Evolutionary conservation across 2,113 vertebrate species (phyloP), one percentile per base, ranked within the genome.

Genomic region (Lasiurus cinereus): DNA sequence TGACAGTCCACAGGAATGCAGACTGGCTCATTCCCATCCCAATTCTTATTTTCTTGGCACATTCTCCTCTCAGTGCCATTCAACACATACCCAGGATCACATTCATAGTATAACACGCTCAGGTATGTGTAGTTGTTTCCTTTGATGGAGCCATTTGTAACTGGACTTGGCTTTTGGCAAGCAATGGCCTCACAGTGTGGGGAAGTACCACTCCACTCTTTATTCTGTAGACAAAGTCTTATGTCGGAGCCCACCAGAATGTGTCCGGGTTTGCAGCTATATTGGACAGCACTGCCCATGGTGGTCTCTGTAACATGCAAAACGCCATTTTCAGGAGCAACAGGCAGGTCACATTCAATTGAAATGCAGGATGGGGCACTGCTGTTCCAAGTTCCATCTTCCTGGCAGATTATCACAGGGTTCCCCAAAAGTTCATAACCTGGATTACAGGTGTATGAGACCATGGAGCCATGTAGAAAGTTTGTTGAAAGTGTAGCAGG

Each of bases 351-450:
- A 80, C 99, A 99, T 93, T 99, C 98, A 36, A 99, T 98, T 0
- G 99, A 99, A 77, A 99, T 72, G 54, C 99, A 99, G 4, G 97
- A 83, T 0, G 99, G 99, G 0, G 99, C 99, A 6, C 98, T 99
- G n/a, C 99, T 99, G 0, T 99, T 99, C 99, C 99, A 99, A 18
- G 98, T 97, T 0, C 99, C 99, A 31, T 99, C 99, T 96, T 99
- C 99, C 96, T 98, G 99, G 97, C 99, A 99, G 92, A 98, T 88
- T 83, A 99, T 93, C 52, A 98, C 3, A 4, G 98, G 98, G 69
- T 96, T 97, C 88, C 98, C 98, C 18, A 98, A 97, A 76, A 99
- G 98, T 95, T 99, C 99, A 0, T 99, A 99, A 52, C 99, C 99
- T 39, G 98, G 96, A 82, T 99, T 98, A 91, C 99, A 99, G 0